Conservation (phyloP, 2,797 vertebrate species). For the Emydoidea blandingii region DNA sequence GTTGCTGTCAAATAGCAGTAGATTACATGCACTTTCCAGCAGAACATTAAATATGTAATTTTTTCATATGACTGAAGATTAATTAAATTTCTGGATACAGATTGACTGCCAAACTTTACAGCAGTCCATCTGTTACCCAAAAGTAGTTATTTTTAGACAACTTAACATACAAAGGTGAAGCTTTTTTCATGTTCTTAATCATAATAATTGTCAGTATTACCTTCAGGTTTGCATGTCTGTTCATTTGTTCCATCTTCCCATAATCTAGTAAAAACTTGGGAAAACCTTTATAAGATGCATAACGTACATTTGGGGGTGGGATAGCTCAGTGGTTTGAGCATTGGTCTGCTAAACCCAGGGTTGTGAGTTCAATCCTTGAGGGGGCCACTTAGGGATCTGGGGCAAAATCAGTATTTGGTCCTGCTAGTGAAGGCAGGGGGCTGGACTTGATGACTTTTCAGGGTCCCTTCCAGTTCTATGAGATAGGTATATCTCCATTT, state of each 20-base stretch:
- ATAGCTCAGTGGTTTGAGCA: too few relatives aligned
- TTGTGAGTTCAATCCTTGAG: too few relatives aligned
- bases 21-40: constrained; percentile 78
- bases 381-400: too few relatives aligned
- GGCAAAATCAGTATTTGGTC: too few relatives aligned
- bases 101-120: constrained; percentile 71
- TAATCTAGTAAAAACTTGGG: background rate
- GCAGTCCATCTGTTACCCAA: constrained; percentile 63
- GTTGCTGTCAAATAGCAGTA: constrained; percentile 77
- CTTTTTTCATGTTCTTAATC: constrained; percentile 58
- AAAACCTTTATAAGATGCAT: constrained; percentile 37
- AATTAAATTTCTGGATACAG: constrained; percentile 75
- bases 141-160: constrained; percentile 60
- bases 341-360: too few relatives aligned
- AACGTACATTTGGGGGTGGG: too few relatives aligned
- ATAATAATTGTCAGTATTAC: constrained; percentile 44
- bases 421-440: too few relatives aligned
- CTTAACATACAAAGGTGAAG: constrained; percentile 46
- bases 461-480: too few relatives aligned
- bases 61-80: constrained; percentile 78
- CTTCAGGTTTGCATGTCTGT: background rate
- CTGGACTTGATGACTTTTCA: too few relatives aligned
- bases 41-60: constrained; percentile 78
- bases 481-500: too few relatives aligned
- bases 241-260: constrained; percentile 16